phyloP scores from a whole-genome alignment of 2,888 invertebrate species.

The Pterostichus niger region DNA sequence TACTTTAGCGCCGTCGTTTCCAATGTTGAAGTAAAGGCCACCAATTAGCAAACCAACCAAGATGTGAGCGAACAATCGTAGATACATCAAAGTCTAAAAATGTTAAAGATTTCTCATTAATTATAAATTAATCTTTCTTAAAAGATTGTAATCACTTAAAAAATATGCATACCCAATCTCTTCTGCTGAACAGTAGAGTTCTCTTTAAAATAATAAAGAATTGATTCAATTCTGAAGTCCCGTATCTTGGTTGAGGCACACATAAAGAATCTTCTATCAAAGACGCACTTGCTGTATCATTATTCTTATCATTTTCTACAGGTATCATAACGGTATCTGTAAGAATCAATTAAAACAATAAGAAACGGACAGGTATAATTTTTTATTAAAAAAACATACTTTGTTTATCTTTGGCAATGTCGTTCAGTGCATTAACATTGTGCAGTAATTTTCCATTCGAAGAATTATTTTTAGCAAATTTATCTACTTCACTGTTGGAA shows the following conservation, averaged over 20 bases:
- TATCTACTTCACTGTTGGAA: slow-evolving; percentile 72
- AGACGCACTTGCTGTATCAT: slow-evolving; percentile 85
- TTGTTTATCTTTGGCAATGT: slow-evolving; percentile 80
- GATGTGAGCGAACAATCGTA: slow-evolving; percentile 95
- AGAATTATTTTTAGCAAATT: slow-evolving; percentile 72
- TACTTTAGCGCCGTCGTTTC: slow-evolving; percentile 97
- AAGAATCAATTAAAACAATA: slow-evolving; percentile 56
- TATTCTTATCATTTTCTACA: slow-evolving; percentile 80
- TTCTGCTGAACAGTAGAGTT: slow-evolving; percentile 89
- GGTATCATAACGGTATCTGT: slow-evolving; percentile 80
- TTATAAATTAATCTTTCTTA: background rate
- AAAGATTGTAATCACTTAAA: background rate
- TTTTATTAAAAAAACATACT: background rate
- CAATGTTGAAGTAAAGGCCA: slow-evolving; percentile 96
- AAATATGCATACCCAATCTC: slow-evolving; percentile 88
- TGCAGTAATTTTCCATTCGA: slow-evolving; percentile 78
- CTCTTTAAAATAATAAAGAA: slow-evolving; percentile 93
- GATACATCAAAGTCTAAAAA: slow-evolving; percentile 93
- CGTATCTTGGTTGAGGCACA: slow-evolving; percentile 86
- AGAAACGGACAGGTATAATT: background rate
- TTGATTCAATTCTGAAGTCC: slow-evolving; percentile 90
- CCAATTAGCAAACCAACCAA: slow-evolving; percentile 96
- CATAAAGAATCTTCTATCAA: slow-evolving; percentile 82
- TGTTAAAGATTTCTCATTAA: background rate
- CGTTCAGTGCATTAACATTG: slow-evolving; percentile 80